phyloP scores from a whole-genome alignment of 2,888 invertebrate species.

The Agrenia bidenticulata region DNA sequence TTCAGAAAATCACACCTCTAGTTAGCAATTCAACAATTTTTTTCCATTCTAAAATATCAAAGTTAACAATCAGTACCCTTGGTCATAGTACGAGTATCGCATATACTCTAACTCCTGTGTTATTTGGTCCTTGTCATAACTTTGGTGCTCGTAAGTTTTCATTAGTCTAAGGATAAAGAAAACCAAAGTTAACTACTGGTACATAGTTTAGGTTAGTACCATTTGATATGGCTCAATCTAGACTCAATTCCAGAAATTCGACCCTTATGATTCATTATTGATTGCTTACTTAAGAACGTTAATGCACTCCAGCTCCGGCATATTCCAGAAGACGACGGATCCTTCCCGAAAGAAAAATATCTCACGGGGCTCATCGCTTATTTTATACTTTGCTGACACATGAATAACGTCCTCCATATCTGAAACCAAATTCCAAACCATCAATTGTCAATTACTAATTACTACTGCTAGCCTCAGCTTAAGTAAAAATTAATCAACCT shows the following conservation, averaged over 20 bases:
- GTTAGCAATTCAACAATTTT: background rate
- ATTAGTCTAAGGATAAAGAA: conserved; percentile 59
- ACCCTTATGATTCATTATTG: background rate
- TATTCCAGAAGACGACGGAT: conserved; percentile 87
- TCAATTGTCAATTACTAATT: no score
- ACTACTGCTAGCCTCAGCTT: no score
- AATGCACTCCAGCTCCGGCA: conserved; percentile 74
- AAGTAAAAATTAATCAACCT: background rate
- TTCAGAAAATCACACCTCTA: conserved; percentile 53
- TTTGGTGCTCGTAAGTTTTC: conserved; percentile 67
- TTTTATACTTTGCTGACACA: conserved; percentile 79
- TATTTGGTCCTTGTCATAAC: conserved; percentile 69
- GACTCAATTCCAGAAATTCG: no score
- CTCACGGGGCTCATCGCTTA: conserved; percentile 74
- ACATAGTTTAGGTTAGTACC: background rate
- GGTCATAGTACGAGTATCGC: conserved; percentile 70
- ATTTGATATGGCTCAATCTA: no score
- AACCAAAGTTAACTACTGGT: background rate
- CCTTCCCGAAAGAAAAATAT: conserved; percentile 91
- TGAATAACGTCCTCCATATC: conserved; percentile 74
- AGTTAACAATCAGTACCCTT: conserved; percentile 56
- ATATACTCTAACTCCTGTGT: conserved; percentile 79
- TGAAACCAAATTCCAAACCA: conserved; percentile 40
- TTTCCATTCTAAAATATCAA: background rate
- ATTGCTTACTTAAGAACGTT: conserved; percentile 67